These are phyloP conservation scores for Potamarius usumacintae DNA, from an alignment of 2,113 vertebrate species.

Conservation along the genomic window DNA sequence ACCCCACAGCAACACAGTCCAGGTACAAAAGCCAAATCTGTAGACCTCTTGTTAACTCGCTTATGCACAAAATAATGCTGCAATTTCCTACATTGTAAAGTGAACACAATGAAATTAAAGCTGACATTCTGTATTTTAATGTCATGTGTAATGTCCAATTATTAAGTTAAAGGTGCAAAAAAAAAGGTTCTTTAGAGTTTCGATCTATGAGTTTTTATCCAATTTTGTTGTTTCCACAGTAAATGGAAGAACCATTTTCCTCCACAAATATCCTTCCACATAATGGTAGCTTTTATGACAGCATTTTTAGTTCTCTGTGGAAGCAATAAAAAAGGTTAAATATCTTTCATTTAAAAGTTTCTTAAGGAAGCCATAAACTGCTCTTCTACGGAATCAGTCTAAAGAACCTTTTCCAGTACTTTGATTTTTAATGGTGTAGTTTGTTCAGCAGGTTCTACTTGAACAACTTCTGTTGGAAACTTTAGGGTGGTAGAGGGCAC, in stretches of 20 bases:
- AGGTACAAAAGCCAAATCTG: background rate
- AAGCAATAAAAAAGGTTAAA: background rate
- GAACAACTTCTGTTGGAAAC: background rate
- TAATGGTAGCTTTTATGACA: background rate
- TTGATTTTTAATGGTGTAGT: background rate
- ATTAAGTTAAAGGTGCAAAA: background rate
- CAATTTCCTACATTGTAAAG: background rate
- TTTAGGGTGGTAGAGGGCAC: background rate
- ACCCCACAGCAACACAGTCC: background rate
- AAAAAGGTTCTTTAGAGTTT: background rate
- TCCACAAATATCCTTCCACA: background rate
- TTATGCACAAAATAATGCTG: background rate
- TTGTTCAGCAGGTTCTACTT: background rate
- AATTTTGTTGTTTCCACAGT: constrained; percentile 3
- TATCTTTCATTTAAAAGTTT: background rate
- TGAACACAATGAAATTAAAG: background rate
- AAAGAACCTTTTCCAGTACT: background rate
- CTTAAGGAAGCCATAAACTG: background rate
- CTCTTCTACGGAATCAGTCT: background rate
- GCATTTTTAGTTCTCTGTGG: background rate
- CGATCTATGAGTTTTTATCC: background rate
- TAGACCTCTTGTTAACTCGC: background rate
- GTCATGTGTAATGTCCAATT: background rate
- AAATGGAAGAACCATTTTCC: constrained; percentile 3
- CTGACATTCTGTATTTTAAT: background rate